phyloP scores from a whole-genome alignment of 2,797 vertebrate genomes.

The Mus minutoides region DNA sequence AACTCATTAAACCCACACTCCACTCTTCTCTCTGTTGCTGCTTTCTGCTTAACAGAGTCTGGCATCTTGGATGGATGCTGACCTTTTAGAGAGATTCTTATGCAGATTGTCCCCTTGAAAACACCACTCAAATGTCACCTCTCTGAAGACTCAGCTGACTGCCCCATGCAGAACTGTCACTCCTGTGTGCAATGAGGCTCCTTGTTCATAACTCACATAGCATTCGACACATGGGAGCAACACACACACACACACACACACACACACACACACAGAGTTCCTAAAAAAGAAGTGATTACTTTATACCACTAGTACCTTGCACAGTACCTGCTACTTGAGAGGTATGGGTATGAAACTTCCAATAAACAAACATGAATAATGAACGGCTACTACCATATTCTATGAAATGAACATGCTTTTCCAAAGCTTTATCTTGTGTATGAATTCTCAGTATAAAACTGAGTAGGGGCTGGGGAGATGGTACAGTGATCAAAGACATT shows the following conservation, averaged over 20 bases:
- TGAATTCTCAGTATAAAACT: not conserved
- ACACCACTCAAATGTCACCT: constrained; percentile 13
- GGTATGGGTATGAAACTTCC: not conserved
- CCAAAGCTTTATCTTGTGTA: not conserved
- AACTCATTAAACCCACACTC: constrained; percentile 74
- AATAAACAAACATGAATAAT: not conserved
- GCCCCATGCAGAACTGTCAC: not conserved
- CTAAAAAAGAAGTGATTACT: not conserved
- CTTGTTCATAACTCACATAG: not conserved
- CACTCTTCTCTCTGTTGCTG: constrained; percentile 22
- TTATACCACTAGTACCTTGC: not conserved
- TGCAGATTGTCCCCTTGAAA: constrained; percentile 65
- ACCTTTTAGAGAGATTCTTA: constrained; percentile 76
- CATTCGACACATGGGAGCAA: not conserved
- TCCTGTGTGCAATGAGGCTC: not conserved
- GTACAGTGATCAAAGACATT: not conserved
- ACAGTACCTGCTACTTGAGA: not conserved
- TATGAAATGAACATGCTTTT: not conserved
- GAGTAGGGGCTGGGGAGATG: not conserved
- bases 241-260: not conserved
- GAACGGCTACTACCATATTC: not conserved
- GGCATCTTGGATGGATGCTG: constrained; percentile 75
- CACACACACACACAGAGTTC: not conserved
- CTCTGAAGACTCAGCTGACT: not conserved
- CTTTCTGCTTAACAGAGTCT: constrained; percentile 51